phyloP scores from a whole-genome alignment of 30 jellyfish, hydroid and myxozoan genomes.

The Turritopsis rubra region DNA sequence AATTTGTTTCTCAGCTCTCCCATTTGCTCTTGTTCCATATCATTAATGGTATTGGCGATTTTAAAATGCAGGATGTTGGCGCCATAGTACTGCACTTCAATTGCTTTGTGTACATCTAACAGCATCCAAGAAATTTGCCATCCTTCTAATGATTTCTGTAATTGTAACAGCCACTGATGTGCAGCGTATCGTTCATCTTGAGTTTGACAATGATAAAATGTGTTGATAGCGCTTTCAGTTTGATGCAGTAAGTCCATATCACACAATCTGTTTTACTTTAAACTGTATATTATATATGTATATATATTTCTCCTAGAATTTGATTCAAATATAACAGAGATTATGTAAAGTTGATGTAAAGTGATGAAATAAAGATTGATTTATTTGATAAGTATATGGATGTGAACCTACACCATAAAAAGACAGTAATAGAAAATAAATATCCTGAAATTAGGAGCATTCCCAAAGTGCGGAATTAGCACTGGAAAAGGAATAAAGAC shows the following conservation, averaged over 20 bases:
- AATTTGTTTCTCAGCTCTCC: conserved; percentile 42
- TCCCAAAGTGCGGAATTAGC: too few species aligned
- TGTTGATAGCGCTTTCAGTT: conserved; percentile 45
- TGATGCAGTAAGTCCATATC: not conserved
- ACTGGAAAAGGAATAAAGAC: too few species aligned
- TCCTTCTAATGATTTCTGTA: conserved; percentile 52
- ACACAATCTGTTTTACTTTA: not conserved
- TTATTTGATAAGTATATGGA: too few species aligned
- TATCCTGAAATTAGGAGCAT: too few species aligned
- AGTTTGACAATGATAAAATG: conserved; percentile 43
- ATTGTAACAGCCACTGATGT: conserved; percentile 62
- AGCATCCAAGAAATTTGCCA: conserved; percentile 79
- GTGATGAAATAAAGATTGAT: too few species aligned
- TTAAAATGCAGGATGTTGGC: conserved; percentile 61
- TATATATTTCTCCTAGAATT: too few species aligned
- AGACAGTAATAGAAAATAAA: too few species aligned
- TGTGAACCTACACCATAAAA: too few species aligned
- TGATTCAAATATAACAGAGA: too few species aligned
- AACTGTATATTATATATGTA: too few species aligned
- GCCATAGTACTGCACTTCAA: conserved; percentile 75
- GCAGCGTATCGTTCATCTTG: conserved; percentile 50
- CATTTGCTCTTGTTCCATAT: conserved; percentile 43
- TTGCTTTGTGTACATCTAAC: conserved; percentile 37
- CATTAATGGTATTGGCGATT: conserved; percentile 41
- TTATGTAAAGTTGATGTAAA: too few species aligned